phyloP scores from a whole-genome alignment of 2,113 vertebrate species.

The Pachypanchax playfairii region DNA sequence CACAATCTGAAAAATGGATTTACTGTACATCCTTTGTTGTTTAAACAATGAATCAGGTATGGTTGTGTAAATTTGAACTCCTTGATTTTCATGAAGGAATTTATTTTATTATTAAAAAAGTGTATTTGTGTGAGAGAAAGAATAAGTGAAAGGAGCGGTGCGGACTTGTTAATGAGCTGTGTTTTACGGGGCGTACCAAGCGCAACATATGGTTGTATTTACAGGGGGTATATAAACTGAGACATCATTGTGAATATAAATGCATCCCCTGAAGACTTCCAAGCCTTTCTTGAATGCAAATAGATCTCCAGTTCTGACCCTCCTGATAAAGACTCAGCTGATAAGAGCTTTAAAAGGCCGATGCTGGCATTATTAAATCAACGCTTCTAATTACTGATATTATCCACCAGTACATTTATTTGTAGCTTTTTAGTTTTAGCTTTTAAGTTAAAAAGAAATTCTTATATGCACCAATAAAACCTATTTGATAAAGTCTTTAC shows the following conservation, averaged over 20 bases:
- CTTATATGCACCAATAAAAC: not conserved
- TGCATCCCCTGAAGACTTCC: constrained; percentile 50
- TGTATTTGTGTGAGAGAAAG: constrained; percentile 1
- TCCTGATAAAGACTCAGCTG: constrained; percentile 23
- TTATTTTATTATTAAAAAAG: constrained; percentile 9
- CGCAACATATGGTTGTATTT: constrained; percentile 78
- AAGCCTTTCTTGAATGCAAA: constrained; percentile 26
- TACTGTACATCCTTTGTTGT: constrained; percentile 9
- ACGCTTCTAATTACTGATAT: constrained; percentile 26
- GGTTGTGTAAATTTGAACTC: not conserved
- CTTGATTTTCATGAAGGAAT: constrained; percentile 5
- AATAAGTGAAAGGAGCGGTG: constrained; percentile 6
- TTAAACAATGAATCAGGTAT: not conserved
- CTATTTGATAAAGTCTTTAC: no score
- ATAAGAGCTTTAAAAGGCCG: constrained; percentile 35
- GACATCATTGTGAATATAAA: constrained; percentile 71
- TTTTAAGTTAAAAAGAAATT: not conserved
- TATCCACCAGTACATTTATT: constrained; percentile 16
- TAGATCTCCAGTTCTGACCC: constrained; percentile 53
- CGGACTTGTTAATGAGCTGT: constrained; percentile 61
- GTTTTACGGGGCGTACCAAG: constrained; percentile 68
- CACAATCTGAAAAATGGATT: constrained; percentile 6
- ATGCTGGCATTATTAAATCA: constrained; percentile 13
- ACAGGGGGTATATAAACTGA: constrained; percentile 68
- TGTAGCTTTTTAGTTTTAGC: constrained; percentile 9